A percentile compares a stretch with the other conserved stretches of the same genome.
Conservation (phyloP, 2,888 invertebrate genomes). For the Clepsis dumicolana region DNA sequence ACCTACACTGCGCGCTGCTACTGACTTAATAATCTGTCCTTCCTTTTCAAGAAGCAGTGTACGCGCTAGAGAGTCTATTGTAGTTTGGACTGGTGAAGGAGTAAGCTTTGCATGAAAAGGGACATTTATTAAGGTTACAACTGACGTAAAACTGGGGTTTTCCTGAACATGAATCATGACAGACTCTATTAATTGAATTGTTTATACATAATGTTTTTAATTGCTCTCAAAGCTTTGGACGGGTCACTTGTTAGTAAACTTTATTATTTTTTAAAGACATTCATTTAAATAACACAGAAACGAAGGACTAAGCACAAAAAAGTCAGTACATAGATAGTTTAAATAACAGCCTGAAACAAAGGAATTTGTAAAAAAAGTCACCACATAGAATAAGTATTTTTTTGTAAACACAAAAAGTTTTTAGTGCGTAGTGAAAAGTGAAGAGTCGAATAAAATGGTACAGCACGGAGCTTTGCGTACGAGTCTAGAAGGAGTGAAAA, state of each 20-base stretch:
- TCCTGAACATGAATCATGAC: slow-evolving; percentile 36
- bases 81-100: not conserved
- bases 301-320: no score
- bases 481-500: slow-evolving; percentile 63
- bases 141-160: slow-evolving; percentile 35
- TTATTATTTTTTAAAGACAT: not conserved
- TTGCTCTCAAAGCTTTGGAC: not conserved
- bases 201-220: not conserved
- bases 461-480: slow-evolving; percentile 56
- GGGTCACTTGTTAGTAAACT: not conserved
- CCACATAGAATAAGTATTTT: not conserved
- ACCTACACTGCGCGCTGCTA: not conserved
- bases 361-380: no score
- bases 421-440: slow-evolving; percentile 6
- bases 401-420: not conserved
- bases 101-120: slow-evolving; percentile 11
- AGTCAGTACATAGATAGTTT: no score
- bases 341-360: no score
- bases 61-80: no score
- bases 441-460: slow-evolving; percentile 53
- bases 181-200: not conserved
- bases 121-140: slow-evolving; percentile 10
- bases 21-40: not conserved
- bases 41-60: not conserved
- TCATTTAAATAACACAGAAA: no score